Evolutionary conservation across 2,888 invertebrate genomes (phyloP), one percentile per base, ranked within the genome.

Genomic region (Sinelater perroti): DNA sequence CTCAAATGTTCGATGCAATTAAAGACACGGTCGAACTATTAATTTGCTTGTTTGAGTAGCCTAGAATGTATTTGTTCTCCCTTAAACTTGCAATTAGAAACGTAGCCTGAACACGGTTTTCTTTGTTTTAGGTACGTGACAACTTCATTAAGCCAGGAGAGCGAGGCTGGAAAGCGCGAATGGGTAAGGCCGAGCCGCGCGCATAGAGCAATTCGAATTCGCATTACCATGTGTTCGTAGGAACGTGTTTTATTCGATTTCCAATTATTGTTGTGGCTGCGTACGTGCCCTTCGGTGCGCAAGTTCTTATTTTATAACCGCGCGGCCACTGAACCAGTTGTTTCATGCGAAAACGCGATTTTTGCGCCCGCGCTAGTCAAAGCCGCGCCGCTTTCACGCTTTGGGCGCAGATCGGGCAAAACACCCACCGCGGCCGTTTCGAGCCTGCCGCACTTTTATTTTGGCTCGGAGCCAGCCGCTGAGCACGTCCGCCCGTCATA

Each of bases 201-300:
- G 13, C 40, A 35, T 35, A 35, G 47, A 21, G 6, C n/a, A 24
- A 36, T 49, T 49, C 36, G 36, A 21, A 36, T 42, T 42, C 28
- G 33, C 46, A 55, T 40, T 30, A 40, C 38, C 46, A 28, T 40
- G 30, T 18, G 40, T 56, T 56, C 28, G 56, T 33, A 47, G 42
- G 33, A 50, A 50, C 56, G 56, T 56, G 56, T 56, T 56, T 56
- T 56, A 46, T 51, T 56, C 46, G 35, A 47, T 45, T 57, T 52
- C 46, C 45, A 33, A 52, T 52, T 36, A 47, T 58, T 58, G 46
- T 58, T 58, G 53, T 58, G 58, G 57, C 38, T 57, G 17, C 28
- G 46, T 52, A 58, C 58, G 58, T 58, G 57, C 57, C 31, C 38
- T 10, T 38, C 36, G 45, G 50, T 30, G 26, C 18, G 11, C 38